Base-by-base conservation (phyloP, 2,113 vertebrate genomes). In the Syngnathoides biaculeatus region DNA sequence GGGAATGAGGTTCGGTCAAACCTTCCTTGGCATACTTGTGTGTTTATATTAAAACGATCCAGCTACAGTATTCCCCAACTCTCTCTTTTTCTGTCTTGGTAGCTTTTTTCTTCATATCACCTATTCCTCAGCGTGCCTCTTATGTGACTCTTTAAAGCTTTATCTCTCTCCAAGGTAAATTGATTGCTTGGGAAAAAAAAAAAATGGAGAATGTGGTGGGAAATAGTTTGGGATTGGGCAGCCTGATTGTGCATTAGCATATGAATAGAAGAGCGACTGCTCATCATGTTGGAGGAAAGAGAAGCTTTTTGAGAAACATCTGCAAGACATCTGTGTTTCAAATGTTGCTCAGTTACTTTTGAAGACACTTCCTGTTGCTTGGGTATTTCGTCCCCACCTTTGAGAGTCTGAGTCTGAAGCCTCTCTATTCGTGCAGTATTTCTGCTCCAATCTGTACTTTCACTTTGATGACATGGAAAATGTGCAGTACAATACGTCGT, bases 161-260 rank as follows among this genome's bases (percentile, higher is more conserved):
- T 88, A 89, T 90, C 84, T 88, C 87, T 84, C 83, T 84, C 84
- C 80, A 80, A 86, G 86, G 87, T 89, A 88, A 89, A 90, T 89
- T 89, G 85, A 89, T 90, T 90, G 87, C 86, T 89, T 80, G 79
- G 11, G 57, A 55, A 68, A 52, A 67, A 52, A 71, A 50, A 72
- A 74, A 69, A 45, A 45, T 45, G 43, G 68, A 71, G 79, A 80
- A 65, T 38, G 73, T 71, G 65, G 67, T 68, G 65, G 79, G 75
- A 87, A 79, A 81, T 40, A 77, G 79, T 84, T 83, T 76, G 58
- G 83, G 81, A 84, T 89, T 84, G 84, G 84, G 52, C 80, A 67
- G 75, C 69, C 81, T 87, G 84, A 86, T 87, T 90, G 79, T 73
- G 56, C 80, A 89, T 90, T 89, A 87, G 82, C 86, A 89, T 90